Percentiles rank a stretch among this genome's conserved stretches.
These are phyloP conservation scores for Gisinianus flammeolus DNA, from an alignment of 2,888 invertebrate genomes.

Conservation along the genomic window DNA sequence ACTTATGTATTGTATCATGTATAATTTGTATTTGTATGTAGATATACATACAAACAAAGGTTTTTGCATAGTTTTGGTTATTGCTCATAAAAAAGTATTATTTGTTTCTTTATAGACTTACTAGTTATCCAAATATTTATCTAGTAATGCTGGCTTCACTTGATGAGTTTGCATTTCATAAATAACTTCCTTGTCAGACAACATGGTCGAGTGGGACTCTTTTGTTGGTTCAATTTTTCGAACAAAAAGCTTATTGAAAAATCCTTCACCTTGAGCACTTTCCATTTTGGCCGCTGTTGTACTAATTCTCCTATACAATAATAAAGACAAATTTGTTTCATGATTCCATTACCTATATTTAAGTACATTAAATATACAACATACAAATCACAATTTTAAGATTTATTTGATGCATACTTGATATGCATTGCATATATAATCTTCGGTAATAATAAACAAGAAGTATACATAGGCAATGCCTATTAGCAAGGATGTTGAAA, in stretches of 20 bases:
- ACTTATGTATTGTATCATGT: background rate
- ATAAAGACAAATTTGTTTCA: background rate
- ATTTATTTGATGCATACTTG: background rate
- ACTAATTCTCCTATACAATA: constrained; percentile 46
- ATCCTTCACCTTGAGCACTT: constrained; percentile 61
- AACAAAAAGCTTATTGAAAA: constrained; percentile 87
- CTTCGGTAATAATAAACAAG: background rate
- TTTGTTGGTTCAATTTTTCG: constrained; percentile 92
- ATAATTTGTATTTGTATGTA: background rate
- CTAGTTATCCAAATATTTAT: constrained; percentile 88
- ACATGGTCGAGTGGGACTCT: constrained; percentile 94
- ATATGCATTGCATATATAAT: background rate
- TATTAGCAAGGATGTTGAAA: background rate
- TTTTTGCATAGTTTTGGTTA: too few species aligned
- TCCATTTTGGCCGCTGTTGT: constrained; percentile 49
- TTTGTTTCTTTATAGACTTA: constrained; percentile 66
- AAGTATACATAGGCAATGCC: background rate
- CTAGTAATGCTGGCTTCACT: constrained; percentile 85
- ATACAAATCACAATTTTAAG: background rate
- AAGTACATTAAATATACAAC: background rate
- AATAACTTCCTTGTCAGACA: constrained; percentile 94
- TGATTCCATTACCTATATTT: background rate
- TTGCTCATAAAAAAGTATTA: background rate
- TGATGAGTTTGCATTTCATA: constrained; percentile 96
- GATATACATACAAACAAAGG: background rate